phyloP scores from a whole-genome alignment of 2,797 vertebrate genomes.

The Allobates femoralis region DNA sequence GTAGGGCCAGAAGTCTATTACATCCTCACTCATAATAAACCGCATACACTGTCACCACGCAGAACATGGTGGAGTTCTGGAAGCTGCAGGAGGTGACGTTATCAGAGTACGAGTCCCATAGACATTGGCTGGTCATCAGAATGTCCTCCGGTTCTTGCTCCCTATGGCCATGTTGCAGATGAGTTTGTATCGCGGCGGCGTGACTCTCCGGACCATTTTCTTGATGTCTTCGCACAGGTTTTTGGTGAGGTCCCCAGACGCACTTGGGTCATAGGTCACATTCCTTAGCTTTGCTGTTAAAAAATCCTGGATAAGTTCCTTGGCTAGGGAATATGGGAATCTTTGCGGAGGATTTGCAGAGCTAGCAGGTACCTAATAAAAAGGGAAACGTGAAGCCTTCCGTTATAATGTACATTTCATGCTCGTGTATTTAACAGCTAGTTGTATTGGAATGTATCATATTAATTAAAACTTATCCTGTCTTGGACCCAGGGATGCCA shows the following conservation, averaged over 20 bases:
- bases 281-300: conserved; percentile 50
- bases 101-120: conserved; percentile 63
- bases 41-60: conserved; percentile 12
- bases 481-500: too few relatives aligned
- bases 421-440: too few relatives aligned
- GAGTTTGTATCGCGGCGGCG: conserved; percentile 53
- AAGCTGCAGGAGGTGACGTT: conserved; percentile 57
- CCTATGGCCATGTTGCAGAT: conserved; percentile 53
- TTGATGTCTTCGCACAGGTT: conserved; percentile 50
- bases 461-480: too few relatives aligned
- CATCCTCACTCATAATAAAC: conserved; percentile 61
- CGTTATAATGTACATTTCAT: too few relatives aligned
- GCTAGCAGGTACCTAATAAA: conserved; percentile 50
- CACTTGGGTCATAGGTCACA: conserved; percentile 44
- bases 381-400: too few relatives aligned
- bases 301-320: conserved; percentile 61
- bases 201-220: conserved; percentile 57
- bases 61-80: conserved; percentile 63
- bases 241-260: conserved; percentile 42
- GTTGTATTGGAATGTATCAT: too few relatives aligned
- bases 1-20: neutral
- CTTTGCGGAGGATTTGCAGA: conserved; percentile 51
- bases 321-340: conserved; percentile 37
- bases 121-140: conserved; percentile 64
- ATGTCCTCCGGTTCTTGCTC: conserved; percentile 52